Evolutionary conservation across 1,140 invertebrate genomes (phyloP).

Genomic region (Spodoptera litura): DNA sequence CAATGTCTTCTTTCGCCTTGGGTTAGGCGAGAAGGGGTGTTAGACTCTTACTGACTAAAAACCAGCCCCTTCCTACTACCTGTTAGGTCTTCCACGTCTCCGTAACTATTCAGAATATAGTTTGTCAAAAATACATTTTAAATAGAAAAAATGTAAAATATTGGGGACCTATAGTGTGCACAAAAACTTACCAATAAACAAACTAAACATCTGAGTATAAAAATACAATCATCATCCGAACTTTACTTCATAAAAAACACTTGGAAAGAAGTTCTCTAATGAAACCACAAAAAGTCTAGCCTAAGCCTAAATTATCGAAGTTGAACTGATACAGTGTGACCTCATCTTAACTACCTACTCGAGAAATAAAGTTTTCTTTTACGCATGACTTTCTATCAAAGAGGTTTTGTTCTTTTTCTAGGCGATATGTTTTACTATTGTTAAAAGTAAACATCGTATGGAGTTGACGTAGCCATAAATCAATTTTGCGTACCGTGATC

Average conservation of each 20-base stretch:
- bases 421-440: conserved; percentile 2
- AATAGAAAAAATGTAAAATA: neutral
- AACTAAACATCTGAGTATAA: too few species aligned
- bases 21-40: too few species aligned
- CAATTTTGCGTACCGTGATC: neutral
- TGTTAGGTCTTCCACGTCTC: neutral
- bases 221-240: too few species aligned
- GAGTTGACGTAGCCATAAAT: conserved; percentile 5
- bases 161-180: too few species aligned
- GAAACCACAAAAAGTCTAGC: too few species aligned
- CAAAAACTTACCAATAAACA: too few species aligned
- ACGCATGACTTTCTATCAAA: neutral
- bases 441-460: neutral
- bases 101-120: too few species aligned
- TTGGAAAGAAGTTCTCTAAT: too few species aligned
- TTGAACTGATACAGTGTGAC: neutral
- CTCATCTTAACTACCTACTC: neutral
- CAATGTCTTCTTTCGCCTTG: neutral
- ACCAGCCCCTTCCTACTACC: neutral
- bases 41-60: too few species aligned
- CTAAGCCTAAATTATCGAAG: neutral
- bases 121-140: neutral
- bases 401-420: neutral
- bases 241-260: too few species aligned
- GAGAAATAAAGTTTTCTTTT: conserved; percentile 11